phyloP scores from a whole-genome alignment of 2,888 invertebrate species.

The Heteromurus nitidus region DNA sequence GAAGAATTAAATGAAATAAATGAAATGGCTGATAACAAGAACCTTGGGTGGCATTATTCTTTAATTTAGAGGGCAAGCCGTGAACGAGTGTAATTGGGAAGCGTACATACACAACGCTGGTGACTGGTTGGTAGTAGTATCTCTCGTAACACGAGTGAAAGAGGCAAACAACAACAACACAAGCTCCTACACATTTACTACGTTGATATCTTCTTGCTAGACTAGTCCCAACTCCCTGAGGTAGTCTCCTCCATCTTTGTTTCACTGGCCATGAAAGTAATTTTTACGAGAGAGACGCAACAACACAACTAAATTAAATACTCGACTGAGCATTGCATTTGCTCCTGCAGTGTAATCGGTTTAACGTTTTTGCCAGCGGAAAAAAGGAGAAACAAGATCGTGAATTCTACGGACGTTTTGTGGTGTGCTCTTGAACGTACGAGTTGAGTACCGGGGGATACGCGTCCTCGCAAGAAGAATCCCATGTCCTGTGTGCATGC shows the following conservation, averaged over 20 bases:
- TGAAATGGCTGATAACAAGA: too few species aligned
- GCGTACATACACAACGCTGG: too few species aligned
- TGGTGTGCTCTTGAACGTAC: background rate
- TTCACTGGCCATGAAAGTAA: conserved; percentile 55
- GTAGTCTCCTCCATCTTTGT: conserved; percentile 37
- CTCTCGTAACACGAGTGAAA: too few species aligned
- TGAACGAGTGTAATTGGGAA: too few species aligned
- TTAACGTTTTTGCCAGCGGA: background rate
- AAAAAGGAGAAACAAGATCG: background rate
- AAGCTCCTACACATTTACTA: too few species aligned
- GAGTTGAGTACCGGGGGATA: background rate
- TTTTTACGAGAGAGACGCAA: conserved; percentile 43
- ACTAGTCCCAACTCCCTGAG: too few species aligned
- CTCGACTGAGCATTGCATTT: conserved; percentile 34
- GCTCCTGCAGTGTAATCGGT: background rate
- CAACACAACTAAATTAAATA: conserved; percentile 53
- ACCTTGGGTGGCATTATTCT: too few species aligned
- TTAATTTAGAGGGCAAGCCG: too few species aligned
- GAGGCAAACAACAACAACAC: too few species aligned
- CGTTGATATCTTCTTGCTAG: too few species aligned
- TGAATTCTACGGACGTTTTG: conserved; percentile 12
- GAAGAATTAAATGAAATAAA: too few species aligned
- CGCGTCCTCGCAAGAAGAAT: background rate
- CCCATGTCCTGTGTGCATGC: background rate
- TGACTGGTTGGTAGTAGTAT: too few species aligned